phyloP scores from a whole-genome alignment of 1,140 invertebrate species.

The Euglossa dilemma region DNA sequence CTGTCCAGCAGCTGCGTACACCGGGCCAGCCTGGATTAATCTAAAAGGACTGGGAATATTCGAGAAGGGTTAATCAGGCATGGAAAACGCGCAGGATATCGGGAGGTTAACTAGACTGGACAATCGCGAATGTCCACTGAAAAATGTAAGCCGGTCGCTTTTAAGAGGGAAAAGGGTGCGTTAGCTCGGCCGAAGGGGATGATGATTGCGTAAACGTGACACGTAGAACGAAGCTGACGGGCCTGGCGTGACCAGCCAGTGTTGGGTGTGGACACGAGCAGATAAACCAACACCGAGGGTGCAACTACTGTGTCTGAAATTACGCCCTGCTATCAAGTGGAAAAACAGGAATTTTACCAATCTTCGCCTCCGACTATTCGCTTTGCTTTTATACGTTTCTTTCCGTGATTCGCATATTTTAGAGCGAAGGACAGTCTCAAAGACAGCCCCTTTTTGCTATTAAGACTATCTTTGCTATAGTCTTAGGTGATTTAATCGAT shows the following conservation, averaged over 20 bases:
- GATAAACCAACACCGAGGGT: conserved; percentile 65
- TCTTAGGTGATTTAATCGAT: too few relatives aligned
- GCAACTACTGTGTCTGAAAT: conserved; percentile 39
- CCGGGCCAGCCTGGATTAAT: not conserved
- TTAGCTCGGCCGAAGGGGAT: conserved; percentile 69
- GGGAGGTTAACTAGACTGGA: conserved; percentile 9
- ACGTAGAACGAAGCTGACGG: conserved; percentile 75
- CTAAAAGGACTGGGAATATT: not conserved
- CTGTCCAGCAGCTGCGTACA: too few relatives aligned
- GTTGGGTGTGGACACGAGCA: conserved; percentile 77
- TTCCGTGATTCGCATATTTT: too few relatives aligned
- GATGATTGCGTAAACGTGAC: conserved; percentile 75
- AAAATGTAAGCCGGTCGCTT: conserved; percentile 45
- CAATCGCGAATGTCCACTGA: conserved; percentile 30
- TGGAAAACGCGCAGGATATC: not conserved
- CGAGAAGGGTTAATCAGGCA: not conserved
- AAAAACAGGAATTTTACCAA: not conserved
- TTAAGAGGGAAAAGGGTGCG: conserved; percentile 53
- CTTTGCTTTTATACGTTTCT: too few relatives aligned
- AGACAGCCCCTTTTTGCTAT: too few relatives aligned
- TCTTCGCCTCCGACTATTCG: too few relatives aligned
- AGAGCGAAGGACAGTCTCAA: too few relatives aligned
- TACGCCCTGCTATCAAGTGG: not conserved
- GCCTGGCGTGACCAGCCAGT: conserved; percentile 79
- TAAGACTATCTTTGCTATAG: too few relatives aligned